Base-by-base conservation (phyloP, 2,888 invertebrate species). In the Pimpla rufipes region DNA sequence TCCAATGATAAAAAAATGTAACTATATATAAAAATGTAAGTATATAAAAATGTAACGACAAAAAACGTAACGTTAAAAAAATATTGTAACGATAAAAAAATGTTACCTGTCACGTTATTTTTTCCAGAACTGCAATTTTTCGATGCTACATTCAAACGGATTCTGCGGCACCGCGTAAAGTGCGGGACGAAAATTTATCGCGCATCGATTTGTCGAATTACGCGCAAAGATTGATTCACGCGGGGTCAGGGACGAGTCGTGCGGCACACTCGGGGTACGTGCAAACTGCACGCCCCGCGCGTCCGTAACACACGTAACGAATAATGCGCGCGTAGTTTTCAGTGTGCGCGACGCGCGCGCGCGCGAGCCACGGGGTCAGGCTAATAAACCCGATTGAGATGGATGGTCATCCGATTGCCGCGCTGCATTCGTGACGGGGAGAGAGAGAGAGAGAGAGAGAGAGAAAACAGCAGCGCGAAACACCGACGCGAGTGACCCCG, bases 301-400 rank as follows among this genome's bases (percentile, higher is more conserved):
- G n/a, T n/a, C n/a, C 29, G 21, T 18, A 18, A 29, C 37, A 5
- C 45, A 52, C 42, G 37, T 47, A 8, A 71, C 52, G 64, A 68
- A 70, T 45, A 42, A 75, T 21, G 21, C 21, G 21, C 21, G 16
- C 18, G 52, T 47, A 62, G 23, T 62, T n/a, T n/a, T n/a, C n/a
- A n/a, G n/a, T n/a, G n/a, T n/a, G 55, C 75, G 62, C 79, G 77
- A 82, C 75, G 37, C 1, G 29, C 37, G 50, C n/a, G n/a, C n/a
- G 6, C n/a, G 37, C 29, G 42, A 57, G 73, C 23, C 47, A 75
- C 70, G 70, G 55, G 75, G 64, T 81, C 81, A 66, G 55, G 37
- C 76, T 81, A 81, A 81, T 81, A 70, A 70, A 59, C 64, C 55
- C 64, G 81, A 81, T 81, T 76, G 81, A 81, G 76, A 81, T 76